phyloP scores from a whole-genome alignment of 2,113 vertebrate species.

The Probosciger aterrimus region DNA sequence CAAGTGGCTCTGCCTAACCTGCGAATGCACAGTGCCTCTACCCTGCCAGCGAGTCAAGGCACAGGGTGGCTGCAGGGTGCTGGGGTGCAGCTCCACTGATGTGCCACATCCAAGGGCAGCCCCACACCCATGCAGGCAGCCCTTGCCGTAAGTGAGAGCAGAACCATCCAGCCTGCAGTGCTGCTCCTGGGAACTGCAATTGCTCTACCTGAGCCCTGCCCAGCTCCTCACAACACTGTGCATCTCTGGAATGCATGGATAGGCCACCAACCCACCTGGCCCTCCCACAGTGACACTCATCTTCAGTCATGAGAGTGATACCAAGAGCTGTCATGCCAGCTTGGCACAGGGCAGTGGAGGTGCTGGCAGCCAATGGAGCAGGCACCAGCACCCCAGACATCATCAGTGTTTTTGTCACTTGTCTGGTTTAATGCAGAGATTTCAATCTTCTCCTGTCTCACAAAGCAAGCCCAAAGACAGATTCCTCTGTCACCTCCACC shows the following conservation, averaged over 20 bases:
- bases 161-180: background rate
- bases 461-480: background rate
- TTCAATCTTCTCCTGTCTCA: background rate
- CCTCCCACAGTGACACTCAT: background rate
- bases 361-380: background rate
- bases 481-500: background rate
- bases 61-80: background rate
- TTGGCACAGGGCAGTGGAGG: rapidly evolving
- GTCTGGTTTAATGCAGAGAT: background rate
- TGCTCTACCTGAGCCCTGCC: background rate
- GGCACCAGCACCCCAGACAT: background rate
- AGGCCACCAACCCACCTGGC: rapidly evolving
- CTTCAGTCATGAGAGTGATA: rapidly evolving
- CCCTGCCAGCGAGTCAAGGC: background rate
- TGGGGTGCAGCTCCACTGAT: background rate
- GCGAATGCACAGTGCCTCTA: background rate
- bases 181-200: background rate
- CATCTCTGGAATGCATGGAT: background rate
- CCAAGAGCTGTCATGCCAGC: background rate
- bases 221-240: background rate
- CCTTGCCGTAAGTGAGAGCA: background rate
- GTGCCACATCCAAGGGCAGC: background rate
- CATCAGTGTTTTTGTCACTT: background rate
- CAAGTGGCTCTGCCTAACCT: background rate
- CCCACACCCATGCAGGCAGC: background rate